These are phyloP conservation scores for Trissolcus brochymenae DNA, from an alignment of 2,888 invertebrate species.

Conservation along the genomic window DNA sequence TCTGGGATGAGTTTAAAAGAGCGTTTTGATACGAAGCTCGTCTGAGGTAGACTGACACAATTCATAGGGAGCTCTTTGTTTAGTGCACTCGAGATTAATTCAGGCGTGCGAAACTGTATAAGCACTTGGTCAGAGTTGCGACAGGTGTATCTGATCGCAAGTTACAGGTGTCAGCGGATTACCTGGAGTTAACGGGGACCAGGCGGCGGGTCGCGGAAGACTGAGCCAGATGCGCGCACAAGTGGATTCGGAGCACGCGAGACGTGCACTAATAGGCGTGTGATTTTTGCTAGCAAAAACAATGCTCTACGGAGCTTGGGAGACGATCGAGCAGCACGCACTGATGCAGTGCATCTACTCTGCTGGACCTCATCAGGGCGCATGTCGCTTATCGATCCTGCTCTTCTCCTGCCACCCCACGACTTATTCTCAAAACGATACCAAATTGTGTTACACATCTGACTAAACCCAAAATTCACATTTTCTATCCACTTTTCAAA, in stretches of 20 bases:
- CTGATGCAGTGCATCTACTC: constrained; percentile 28
- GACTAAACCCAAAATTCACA: no score
- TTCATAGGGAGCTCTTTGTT: constrained; percentile 9
- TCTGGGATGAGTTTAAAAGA: no score
- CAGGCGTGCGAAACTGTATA: no score
- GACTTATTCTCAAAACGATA: no score
- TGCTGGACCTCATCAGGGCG: constrained; percentile 54
- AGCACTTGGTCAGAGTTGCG: constrained; percentile 27
- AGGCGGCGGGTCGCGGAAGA: background rate
- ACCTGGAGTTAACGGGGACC: constrained; percentile 11
- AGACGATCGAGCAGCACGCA: constrained; percentile 19
- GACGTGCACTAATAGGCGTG: constrained; percentile 4
- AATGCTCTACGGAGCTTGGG: background rate
- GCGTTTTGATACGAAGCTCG: no score
- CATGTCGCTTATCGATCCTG: constrained; percentile 55
- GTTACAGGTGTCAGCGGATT: constrained; percentile 56
- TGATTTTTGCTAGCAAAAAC: constrained; percentile 2
- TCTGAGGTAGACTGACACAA: no score
- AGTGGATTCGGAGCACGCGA: constrained; percentile 4
- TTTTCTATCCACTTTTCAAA: no score
- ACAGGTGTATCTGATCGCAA: constrained; percentile 49
- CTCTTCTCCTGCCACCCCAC: constrained; percentile 22
- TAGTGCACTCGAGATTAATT: no score
- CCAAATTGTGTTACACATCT: no score
- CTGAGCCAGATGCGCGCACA: constrained; percentile 6